Evolutionary conservation across 2,888 invertebrate genomes (phyloP).

Genomic region (Thyatira batis): DNA sequence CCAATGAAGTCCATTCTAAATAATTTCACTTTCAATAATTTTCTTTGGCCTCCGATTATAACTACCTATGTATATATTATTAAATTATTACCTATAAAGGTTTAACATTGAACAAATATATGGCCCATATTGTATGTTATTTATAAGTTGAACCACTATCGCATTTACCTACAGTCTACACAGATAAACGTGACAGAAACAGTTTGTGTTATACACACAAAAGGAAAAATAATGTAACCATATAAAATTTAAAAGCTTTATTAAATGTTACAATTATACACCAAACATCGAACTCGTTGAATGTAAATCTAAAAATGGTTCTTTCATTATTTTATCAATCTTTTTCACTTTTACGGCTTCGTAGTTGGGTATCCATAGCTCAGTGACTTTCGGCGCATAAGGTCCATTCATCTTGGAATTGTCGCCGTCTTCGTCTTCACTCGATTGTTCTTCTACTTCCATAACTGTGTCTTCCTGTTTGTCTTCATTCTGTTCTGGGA

Average conservation of each 20-base stretch:
- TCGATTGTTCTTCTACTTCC: conserved; percentile 50
- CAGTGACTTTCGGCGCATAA: conserved; percentile 45
- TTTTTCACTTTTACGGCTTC: conserved; percentile 75
- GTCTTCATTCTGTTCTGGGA: conserved; percentile 37
- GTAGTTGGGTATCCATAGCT: conserved; percentile 70
- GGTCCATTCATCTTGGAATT: conserved; percentile 35
- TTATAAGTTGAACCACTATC: no score
- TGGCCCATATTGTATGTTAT: no score
- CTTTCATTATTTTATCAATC: conserved; percentile 59
- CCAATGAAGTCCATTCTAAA: no score
- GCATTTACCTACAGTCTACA: no score
- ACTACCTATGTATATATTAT: no score
- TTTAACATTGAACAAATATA: no score
- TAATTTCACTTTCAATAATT: no score
- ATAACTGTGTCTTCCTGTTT: conserved; percentile 34
- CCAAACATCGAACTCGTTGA: conserved; percentile 55
- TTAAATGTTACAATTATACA: conserved; percentile 31
- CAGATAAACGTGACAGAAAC: no score
- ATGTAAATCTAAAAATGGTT: conserved; percentile 57
- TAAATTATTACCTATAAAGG: no score
- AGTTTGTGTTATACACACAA: neutral
- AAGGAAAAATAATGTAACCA: neutral
- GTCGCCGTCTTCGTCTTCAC: conserved; percentile 58
- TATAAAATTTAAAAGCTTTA: conserved; percentile 5
- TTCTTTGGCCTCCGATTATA: no score